These are phyloP conservation scores for Porites lutea DNA, from an alignment of 64 coral and sea anemone species.

Conservation along the genomic window DNA sequence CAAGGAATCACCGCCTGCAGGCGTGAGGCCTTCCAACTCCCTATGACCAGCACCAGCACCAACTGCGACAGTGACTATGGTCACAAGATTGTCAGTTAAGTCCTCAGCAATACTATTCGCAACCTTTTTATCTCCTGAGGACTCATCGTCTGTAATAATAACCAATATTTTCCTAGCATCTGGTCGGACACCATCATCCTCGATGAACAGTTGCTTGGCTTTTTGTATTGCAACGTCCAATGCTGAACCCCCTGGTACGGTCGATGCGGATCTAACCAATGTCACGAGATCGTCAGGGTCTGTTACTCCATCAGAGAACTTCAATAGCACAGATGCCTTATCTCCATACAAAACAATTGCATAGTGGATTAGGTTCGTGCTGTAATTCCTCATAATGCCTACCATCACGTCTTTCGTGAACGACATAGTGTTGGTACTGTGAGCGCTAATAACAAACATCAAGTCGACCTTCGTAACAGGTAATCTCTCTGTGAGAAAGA, in stretches of 20 bases:
- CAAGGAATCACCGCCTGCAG: conserved; percentile 59
- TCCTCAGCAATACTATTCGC: conserved; percentile 50
- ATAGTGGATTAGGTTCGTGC: conserved; percentile 70
- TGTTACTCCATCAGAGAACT: conserved; percentile 60
- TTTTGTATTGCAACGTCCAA: conserved; percentile 68
- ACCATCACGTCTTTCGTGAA: conserved; percentile 85
- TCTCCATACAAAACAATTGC: conserved; percentile 79
- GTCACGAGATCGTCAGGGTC: conserved; percentile 45
- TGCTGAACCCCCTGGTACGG: conserved; percentile 35
- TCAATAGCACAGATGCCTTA: conserved; percentile 56
- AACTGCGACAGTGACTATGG: conserved; percentile 82
- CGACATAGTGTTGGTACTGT: conserved; percentile 58
- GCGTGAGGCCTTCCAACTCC: conserved; percentile 67
- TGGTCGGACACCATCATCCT: conserved; percentile 64
- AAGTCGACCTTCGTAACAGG: conserved; percentile 70
- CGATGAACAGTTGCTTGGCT: conserved; percentile 56
- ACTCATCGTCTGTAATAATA: conserved; percentile 52
- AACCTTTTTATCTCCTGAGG: conserved; percentile 51
- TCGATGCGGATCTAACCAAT: conserved; percentile 27
- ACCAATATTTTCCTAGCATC: conserved; percentile 72
- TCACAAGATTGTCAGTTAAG: conserved; percentile 39
- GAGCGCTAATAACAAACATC: conserved; percentile 74
- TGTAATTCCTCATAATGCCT: conserved; percentile 75
- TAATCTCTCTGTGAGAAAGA: conserved; percentile 53
- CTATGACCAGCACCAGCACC: conserved; percentile 49